Evolutionary conservation across 1,140 invertebrate genomes (phyloP), one percentile per base, ranked within the genome.

Genomic region (Reticulitermes speratus): DNA sequence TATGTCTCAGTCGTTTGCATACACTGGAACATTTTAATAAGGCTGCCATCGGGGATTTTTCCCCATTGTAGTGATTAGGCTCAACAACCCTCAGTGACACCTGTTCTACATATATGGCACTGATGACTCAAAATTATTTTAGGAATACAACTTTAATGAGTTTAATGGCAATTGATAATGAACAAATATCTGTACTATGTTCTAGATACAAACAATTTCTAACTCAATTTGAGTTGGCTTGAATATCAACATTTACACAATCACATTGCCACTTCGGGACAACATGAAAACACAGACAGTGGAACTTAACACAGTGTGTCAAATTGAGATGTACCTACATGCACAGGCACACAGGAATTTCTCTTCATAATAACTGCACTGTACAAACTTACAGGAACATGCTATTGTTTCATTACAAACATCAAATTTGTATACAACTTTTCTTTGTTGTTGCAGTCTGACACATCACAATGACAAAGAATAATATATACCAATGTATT

Each of bases 191-290:
- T 83, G n/a, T 83, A 45, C 25, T 45, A 38, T 21, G 45, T 45
- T 48, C 19, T 45, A 45, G 21, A 32, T 83, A 48, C 38, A 83
- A 83, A 45, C 32, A 83, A 52, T 59, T 85, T 85, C 45, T 65
- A 85, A 85, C 84, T 85, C 84, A 85, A 85, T 85, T 85, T 85
- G 84, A 85, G 84, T 85, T 69, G 84, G 65, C 52, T 44, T 65
- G 65, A 85, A 75, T 75, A 75, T 75, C 25, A 75, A 75, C 65
- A 75, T 75, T 30, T 75, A 75, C 65, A 75, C 65, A 75, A 75
- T 75, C 65, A 75, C 65, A 75, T 75, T 75, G 65, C n/a, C 65
- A 75, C 65, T 30, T 30, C 11, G 30, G 25, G 65, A 75, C 65
- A 75, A 75, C 65, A 75, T 75, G 65, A 75, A 75, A 55, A 75